Percentiles rank a stretch among this genome's conserved stretches.
phyloP scores from a whole-genome alignment of 2,797 vertebrate genomes.

The Cyclopterus lumpus region DNA sequence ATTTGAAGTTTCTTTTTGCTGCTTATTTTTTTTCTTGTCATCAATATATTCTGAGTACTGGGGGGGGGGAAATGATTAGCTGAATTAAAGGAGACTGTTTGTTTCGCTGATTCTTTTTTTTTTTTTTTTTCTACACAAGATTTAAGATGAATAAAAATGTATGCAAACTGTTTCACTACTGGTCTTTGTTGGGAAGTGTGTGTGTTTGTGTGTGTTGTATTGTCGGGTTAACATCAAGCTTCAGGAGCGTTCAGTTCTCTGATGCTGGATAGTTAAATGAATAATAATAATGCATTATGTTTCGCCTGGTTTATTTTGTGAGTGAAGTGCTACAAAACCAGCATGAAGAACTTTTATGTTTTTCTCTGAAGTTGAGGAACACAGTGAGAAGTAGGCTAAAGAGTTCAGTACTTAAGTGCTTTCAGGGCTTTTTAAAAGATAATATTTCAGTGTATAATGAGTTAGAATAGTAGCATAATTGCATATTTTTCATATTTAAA shows the following conservation, averaged over 20 bases:
- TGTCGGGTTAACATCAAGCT: neutral
- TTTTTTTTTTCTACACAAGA: constrained; percentile 94
- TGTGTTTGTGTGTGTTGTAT: neutral
- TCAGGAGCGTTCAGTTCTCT: neutral
- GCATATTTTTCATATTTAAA: neutral
- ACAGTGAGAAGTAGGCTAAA: neutral
- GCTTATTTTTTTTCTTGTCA: constrained; percentile 93
- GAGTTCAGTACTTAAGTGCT: too few species aligned
- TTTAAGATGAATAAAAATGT: constrained; percentile 98
- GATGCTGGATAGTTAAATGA: neutral
- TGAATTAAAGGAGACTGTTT: constrained; percentile 91
- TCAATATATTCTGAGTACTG: constrained; percentile 91
- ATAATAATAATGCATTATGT: neutral
- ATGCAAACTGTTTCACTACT: constrained; percentile 82
- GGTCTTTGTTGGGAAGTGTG: constrained; percentile 5
- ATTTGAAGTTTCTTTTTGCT: constrained; percentile 83
- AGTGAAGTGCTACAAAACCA: neutral
- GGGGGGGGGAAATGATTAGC: constrained; percentile 87
- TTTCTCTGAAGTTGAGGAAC: neutral
- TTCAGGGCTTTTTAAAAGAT: neutral
- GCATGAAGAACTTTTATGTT: neutral
- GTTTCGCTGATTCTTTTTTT: constrained; percentile 94
- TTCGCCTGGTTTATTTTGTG: neutral
- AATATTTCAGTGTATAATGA: neutral
- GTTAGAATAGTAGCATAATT: neutral